A percentile compares a stretch with the other conserved stretches of the same genome.
phyloP scores from a whole-genome alignment of 2,888 invertebrate species.

The Brenthis ino region DNA sequence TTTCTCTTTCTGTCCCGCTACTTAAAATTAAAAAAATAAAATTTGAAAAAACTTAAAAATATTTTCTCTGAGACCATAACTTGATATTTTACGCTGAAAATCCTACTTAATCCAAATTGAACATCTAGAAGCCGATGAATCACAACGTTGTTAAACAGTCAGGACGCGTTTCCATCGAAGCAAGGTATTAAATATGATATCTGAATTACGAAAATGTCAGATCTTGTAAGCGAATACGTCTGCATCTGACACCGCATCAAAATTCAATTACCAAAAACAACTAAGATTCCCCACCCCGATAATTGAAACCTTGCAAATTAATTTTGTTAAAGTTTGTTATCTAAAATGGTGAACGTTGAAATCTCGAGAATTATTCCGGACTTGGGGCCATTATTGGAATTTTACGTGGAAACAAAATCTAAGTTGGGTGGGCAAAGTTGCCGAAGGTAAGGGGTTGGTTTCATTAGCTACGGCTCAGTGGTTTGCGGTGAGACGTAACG shows the following conservation, averaged over 20 bases:
- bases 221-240: slow-evolving; percentile 22
- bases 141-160: slow-evolving; percentile 4
- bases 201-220: slow-evolving; percentile 5
- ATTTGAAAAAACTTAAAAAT: too few species aligned
- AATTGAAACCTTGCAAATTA: slow-evolving; percentile 40
- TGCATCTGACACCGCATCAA: slow-evolving; percentile 42
- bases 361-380: slow-evolving; percentile 43
- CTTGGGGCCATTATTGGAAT: slow-evolving; percentile 42
- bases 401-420: slow-evolving; percentile 36
- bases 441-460: slow-evolving; percentile 31
- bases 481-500: slow-evolving; percentile 29
- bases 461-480: slow-evolving; percentile 31
- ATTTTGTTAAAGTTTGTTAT: slow-evolving; percentile 47
- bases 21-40: too few species aligned
- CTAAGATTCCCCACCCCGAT: slow-evolving; percentile 37
- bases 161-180: neutral
- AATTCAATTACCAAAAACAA: slow-evolving; percentile 44
- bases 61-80: neutral
- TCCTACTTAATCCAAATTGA: neutral
- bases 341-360: slow-evolving; percentile 42
- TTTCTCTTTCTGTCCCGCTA: too few species aligned
- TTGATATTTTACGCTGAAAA: neutral
- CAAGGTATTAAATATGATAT: slow-evolving; percentile 12
- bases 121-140: slow-evolving; percentile 1
- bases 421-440: slow-evolving; percentile 26